Evolutionary conservation across 2,888 invertebrate genomes (phyloP).

Genomic region (Petrolisthes manimaculis): DNA sequence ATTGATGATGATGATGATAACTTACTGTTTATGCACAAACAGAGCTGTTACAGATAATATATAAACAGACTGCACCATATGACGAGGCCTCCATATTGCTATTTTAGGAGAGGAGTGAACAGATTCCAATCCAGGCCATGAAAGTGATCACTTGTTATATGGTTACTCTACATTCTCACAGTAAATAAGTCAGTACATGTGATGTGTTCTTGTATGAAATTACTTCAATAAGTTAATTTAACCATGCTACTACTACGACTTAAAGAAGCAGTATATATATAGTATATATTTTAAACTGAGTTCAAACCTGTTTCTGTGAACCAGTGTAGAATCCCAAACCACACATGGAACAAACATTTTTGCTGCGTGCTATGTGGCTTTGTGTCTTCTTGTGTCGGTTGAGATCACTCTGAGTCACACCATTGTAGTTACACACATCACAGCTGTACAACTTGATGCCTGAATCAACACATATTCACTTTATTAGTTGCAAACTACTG

Average conservation of each 20-base stretch:
- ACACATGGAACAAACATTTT: conserved; percentile 62
- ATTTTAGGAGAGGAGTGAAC: too few relatives aligned
- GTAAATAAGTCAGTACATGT: neutral
- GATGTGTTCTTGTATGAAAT: neutral
- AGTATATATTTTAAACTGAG: neutral
- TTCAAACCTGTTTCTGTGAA: conserved; percentile 61
- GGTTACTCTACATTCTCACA: too few relatives aligned
- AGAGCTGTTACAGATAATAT: too few relatives aligned
- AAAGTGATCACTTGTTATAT: too few relatives aligned
- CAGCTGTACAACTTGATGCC: conserved; percentile 64
- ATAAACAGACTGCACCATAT: too few relatives aligned
- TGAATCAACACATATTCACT: conserved; percentile 11
- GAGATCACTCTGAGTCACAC: conserved; percentile 65
- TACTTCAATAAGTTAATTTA: neutral
- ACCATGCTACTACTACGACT: neutral
- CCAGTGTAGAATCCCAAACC: conserved; percentile 63
- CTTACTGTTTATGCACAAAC: too few relatives aligned
- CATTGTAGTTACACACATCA: conserved; percentile 65
- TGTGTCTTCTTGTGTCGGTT: conserved; percentile 65
- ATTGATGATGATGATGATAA: too few relatives aligned
- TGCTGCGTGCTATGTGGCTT: conserved; percentile 61
- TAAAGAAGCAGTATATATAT: neutral
- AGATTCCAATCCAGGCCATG: too few relatives aligned
- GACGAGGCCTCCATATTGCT: too few relatives aligned
- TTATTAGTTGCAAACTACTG: too few relatives aligned